Conservation (phyloP, 2,113 vertebrate species). For the Pluvianellus socialis region DNA sequence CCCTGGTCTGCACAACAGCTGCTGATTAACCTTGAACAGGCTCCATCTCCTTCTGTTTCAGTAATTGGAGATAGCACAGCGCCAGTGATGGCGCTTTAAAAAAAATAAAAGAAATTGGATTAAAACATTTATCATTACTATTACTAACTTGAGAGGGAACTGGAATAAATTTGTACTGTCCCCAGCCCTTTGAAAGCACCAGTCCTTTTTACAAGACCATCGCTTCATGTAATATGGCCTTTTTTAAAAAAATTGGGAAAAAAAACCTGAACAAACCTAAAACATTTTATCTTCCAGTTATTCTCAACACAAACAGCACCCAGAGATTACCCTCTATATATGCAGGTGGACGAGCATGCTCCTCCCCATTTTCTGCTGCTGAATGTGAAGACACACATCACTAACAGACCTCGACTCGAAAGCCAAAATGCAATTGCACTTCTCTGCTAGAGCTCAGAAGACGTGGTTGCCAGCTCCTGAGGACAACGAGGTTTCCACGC, state of each 20-base stretch:
- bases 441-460: not conserved
- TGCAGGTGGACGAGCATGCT: accelerated
- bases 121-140: not conserved
- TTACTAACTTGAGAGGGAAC: not conserved
- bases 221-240: accelerated
- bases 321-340: not conserved
- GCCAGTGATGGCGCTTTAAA: not conserved
- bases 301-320: not conserved
- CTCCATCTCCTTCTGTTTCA: slow-evolving; percentile 50
- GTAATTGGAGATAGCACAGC: not conserved
- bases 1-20: slow-evolving; percentile 21
- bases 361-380: not conserved
- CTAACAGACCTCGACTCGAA: not conserved
- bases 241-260: not conserved
- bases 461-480: not conserved
- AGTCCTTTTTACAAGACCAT: not conserved
- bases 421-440: not conserved
- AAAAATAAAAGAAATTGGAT: not conserved
- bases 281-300: not conserved
- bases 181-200: not conserved
- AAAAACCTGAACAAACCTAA: not conserved
- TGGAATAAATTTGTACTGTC: not conserved
- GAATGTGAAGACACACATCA: not conserved
- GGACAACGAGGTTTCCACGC: accelerated
- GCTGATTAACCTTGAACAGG: slow-evolving; percentile 55